Base-by-base conservation (phyloP, 64 coral and sea anemone genomes). In the Dendronephthya gigantea region DNA sequence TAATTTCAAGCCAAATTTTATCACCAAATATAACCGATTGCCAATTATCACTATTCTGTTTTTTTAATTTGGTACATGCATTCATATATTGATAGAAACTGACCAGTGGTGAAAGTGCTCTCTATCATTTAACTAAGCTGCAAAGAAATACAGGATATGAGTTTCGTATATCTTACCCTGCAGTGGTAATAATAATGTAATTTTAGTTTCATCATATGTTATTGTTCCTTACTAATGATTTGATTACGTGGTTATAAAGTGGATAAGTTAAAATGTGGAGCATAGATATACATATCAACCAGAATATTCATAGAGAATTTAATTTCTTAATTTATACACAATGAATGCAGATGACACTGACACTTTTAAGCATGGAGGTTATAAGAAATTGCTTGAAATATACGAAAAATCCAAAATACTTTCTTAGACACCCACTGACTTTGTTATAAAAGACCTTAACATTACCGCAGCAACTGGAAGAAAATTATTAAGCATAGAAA, bases 91-190 rank as follows among this genome's bases (percentile, higher is more conserved):
- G 11, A 14, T 47, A 92, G 91, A 85, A 68, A 45, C 72, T 92
- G 16, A n/a, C 81, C 19, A 56, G 87, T 23, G 58, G 45, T 52
- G 39, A 90, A 45, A 85, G 87, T 83, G 34, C n/a, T 1, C 14
- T 86, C 13, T 93, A 93, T 62, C 33, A 76, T 7, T 43, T 93
- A 9, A 48, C 51, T 0, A 82, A 93, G 22, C 59, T 93, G 7
- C 40, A 86, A 45, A 35, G 58, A 35, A 56, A 66, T 1, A 83
- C 40, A 76, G 34, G 37, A 62, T 93, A 93, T 87, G 91, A 93
- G 23, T 39, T 93, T 36, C 83, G 91, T 38, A 68, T 93, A 74
- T 93, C 91, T 39, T 93, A 93, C 25, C 84, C 40, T 75, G 84
- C 91, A 48, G 89, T 84, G 35, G 91, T 93, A 86, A 84, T 83